phyloP scores from a whole-genome alignment of 2,888 invertebrate genomes.

The Drosophila dives region DNA sequence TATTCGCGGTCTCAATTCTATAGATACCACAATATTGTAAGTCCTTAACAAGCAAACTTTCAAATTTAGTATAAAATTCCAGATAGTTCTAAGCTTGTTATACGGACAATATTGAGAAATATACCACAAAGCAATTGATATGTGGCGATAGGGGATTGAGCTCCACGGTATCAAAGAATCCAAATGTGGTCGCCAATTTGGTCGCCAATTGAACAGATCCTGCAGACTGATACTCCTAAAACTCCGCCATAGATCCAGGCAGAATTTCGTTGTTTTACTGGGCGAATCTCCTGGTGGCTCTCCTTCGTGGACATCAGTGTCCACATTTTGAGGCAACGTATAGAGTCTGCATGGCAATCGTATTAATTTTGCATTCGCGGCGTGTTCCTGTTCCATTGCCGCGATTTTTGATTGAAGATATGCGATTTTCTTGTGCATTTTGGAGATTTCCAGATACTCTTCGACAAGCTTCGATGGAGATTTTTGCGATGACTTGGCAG shows the following conservation, averaged over 20 bases:
- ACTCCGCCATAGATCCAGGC: neutral
- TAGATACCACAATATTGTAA: rapidly evolving
- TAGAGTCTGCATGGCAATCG: neutral
- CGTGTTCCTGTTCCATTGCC: neutral
- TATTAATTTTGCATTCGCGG: neutral
- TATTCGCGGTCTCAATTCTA: no score
- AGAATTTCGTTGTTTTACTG: neutral
- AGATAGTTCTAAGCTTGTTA: neutral
- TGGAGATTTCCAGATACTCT: neutral
- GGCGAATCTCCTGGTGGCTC: neutral
- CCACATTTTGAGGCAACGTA: conserved; percentile 11
- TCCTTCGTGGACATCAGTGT: neutral
- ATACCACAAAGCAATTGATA: neutral
- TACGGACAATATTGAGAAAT: neutral
- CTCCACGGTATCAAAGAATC: neutral
- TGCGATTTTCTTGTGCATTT: neutral
- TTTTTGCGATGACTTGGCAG: neutral
- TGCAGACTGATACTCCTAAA: neutral
- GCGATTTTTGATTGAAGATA: neutral
- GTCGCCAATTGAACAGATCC: neutral
- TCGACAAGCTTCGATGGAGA: neutral
- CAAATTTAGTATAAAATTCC: neutral
- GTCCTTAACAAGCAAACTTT: no score
- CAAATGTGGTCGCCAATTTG: neutral
- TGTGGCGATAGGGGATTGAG: neutral